Conservation (phyloP, 2,113 vertebrate genomes). For the Oceanodroma tethys region DNA sequence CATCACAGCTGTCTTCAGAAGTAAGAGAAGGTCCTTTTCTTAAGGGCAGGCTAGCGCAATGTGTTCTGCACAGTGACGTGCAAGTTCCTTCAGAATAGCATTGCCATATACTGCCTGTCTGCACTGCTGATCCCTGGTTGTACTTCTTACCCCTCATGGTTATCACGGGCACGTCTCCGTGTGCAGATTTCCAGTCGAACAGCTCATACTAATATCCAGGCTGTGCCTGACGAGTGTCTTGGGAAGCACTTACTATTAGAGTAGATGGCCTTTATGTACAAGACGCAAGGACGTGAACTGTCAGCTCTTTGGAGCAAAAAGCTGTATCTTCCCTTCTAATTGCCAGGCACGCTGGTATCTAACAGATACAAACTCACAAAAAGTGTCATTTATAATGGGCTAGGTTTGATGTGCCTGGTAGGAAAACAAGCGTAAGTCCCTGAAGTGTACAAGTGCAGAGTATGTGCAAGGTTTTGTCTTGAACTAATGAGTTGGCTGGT, state of each 20-base stretch:
- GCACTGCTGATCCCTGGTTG: neutral
- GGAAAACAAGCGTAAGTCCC: neutral
- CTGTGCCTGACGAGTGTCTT: neutral
- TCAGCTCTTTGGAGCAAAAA: neutral
- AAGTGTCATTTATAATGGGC: neutral
- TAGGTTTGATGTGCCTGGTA: neutral
- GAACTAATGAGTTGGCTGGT: neutral
- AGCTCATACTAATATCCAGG: neutral
- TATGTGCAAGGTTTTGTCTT: neutral
- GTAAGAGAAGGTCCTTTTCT: neutral
- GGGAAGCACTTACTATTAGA: neutral
- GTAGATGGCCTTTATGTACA: accelerated
- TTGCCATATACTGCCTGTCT: neutral
- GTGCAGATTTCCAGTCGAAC: neutral
- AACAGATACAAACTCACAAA: neutral
- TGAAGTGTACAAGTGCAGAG: too few relatives aligned
- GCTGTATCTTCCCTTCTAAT: neutral
- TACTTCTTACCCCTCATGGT: too few relatives aligned
- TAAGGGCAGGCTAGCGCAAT: neutral
- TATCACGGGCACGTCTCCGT: neutral
- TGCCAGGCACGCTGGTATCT: accelerated
- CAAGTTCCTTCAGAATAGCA: neutral
- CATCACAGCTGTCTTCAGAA: neutral
- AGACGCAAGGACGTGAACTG: neutral
- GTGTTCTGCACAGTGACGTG: neutral